Evolutionary conservation across 1,140 invertebrate species (phyloP).

Genomic region (Marisa cornuarietis): DNA sequence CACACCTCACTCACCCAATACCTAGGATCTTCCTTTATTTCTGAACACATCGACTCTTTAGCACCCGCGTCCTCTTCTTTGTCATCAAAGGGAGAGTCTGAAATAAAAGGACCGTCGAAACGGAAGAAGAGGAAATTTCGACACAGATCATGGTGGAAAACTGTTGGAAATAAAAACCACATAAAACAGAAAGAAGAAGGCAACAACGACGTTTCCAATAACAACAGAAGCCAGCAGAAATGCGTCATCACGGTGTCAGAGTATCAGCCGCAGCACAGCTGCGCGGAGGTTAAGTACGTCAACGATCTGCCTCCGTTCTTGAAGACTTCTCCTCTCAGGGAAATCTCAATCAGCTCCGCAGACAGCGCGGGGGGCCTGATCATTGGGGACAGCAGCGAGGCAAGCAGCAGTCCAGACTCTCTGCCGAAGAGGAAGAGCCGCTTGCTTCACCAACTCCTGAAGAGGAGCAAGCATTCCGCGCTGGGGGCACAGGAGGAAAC

Average conservation of each 20-base stretch:
- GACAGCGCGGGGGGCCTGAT: neutral
- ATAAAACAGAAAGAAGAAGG: neutral
- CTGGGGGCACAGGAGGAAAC: neutral
- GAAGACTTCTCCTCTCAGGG: constrained; percentile 6
- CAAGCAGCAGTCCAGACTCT: neutral
- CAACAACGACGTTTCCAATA: neutral
- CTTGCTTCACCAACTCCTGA: neutral
- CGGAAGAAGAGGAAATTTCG: neutral
- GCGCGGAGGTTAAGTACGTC: neutral
- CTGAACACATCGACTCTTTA: neutral
- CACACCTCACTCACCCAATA: constrained; percentile 4
- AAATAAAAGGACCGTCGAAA: neutral
- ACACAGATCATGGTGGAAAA: neutral
- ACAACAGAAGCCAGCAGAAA: neutral
- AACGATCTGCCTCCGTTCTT: neutral
- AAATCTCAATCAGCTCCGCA: constrained; percentile 6
- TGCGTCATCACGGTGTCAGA: constrained; percentile 13
- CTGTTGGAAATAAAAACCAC: neutral
- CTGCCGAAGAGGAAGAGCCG: neutral
- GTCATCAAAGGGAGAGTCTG: neutral
- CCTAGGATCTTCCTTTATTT: constrained; percentile 3
- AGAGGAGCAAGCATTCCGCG: constrained; percentile 10
- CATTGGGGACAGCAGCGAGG: neutral
- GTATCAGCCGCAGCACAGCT: neutral
- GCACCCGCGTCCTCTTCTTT: too few relatives aligned